Evolutionary conservation across 2,797 vertebrate genomes (phyloP).

Genomic region (Danio choprae): DNA sequence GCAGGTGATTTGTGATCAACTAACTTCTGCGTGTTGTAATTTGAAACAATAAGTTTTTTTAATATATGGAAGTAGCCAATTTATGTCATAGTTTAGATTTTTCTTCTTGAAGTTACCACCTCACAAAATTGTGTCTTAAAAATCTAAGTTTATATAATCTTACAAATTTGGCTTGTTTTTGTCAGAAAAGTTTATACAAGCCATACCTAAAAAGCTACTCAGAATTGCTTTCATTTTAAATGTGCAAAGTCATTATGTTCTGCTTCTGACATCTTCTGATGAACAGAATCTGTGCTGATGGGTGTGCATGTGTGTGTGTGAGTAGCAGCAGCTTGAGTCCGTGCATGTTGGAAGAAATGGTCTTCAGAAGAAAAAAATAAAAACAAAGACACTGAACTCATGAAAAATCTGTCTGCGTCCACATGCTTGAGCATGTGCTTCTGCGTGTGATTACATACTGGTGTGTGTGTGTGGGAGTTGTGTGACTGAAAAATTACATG

Average conservation of each 20-base stretch:
- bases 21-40: neutral
- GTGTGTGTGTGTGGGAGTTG: slow-evolving; percentile 8
- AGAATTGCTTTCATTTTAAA: neutral
- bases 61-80: too few species aligned
- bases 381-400: too few species aligned
- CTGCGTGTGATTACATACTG: slow-evolving; percentile 15
- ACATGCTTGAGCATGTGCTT: slow-evolving; percentile 38
- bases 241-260: neutral
- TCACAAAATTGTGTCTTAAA: too few species aligned
- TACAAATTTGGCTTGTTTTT: too few species aligned
- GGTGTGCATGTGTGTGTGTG: neutral
- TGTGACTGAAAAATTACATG: neutral
- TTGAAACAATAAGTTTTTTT: too few species aligned
- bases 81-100: too few species aligned
- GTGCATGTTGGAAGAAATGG: neutral
- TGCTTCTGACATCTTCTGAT: neutral
- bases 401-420: slow-evolving; percentile 17
- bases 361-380: neutral
- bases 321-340: slow-evolving; percentile 18
- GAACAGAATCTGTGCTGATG: neutral
- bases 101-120: too few species aligned
- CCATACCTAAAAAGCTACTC: neutral
- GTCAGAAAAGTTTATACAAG: too few species aligned
- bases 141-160: too few species aligned
- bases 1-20: too few species aligned